phyloP scores from a whole-genome alignment of 2,797 vertebrate species.

The Thunnus albacares region DNA sequence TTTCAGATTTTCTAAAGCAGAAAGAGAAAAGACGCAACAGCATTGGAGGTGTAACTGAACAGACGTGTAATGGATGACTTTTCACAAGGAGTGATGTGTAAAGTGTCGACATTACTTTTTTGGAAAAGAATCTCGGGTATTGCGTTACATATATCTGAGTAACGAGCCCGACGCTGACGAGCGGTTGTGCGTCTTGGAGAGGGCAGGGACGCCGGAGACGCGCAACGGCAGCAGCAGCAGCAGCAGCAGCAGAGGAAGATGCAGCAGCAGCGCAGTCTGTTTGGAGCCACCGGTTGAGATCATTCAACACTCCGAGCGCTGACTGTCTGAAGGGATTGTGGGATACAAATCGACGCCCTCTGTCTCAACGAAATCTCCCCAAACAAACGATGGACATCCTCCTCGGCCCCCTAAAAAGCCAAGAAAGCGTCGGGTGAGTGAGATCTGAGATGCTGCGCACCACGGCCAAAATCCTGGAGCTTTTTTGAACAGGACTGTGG shows the following conservation, averaged over 20 bases:
- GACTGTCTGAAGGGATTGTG: constrained; percentile 29
- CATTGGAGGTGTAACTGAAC: not conserved
- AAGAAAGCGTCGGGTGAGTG: constrained; percentile 53
- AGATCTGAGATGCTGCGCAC: constrained; percentile 55
- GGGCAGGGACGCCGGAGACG: constrained; percentile 66
- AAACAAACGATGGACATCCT: constrained; percentile 43
- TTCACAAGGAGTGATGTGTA: not conserved
- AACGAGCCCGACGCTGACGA: constrained; percentile 60
- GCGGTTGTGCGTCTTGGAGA: constrained; percentile 75
- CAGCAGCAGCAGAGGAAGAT: constrained; percentile 13
- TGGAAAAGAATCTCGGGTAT: not conserved
- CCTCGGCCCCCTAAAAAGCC: not conserved
- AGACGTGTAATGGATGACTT: not conserved
- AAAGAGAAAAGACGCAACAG: not conserved
- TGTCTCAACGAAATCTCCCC: not conserved
- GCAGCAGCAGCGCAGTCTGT: constrained; percentile 42
- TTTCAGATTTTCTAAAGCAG: not conserved
- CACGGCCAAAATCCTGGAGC: constrained; percentile 31
- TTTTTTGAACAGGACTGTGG: constrained; percentile 54
- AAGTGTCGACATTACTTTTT: not conserved
- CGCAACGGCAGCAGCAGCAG: constrained; percentile 48
- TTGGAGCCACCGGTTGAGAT: constrained; percentile 64
- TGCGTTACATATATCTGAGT: constrained; percentile 28
- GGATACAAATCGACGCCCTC: constrained; percentile 16
- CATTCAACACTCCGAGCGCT: constrained; percentile 40